phyloP scores from a whole-genome alignment of 2,797 vertebrate species.

The Synaphobranchus kaupii region DNA sequence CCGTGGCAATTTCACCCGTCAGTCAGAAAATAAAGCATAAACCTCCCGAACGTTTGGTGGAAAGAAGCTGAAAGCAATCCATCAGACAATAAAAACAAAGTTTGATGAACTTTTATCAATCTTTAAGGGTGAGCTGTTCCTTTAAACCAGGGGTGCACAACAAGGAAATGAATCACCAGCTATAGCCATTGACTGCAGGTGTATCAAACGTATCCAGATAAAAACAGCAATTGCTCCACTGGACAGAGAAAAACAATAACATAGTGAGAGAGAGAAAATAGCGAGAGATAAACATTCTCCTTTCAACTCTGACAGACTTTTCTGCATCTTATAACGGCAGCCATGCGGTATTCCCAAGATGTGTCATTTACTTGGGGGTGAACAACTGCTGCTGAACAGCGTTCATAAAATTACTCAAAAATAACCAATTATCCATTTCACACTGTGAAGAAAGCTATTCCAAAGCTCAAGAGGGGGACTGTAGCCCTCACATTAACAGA shows the following conservation, averaged over 20 bases:
- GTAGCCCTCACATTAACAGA: constrained; percentile 67
- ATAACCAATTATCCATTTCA: constrained; percentile 79
- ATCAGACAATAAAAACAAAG: too few relatives aligned
- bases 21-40: too few relatives aligned
- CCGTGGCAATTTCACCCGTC: too few relatives aligned
- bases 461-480: constrained; percentile 64
- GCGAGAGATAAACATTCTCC: constrained; percentile 43
- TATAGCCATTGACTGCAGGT: too few relatives aligned
- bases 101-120: too few relatives aligned
- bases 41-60: too few relatives aligned
- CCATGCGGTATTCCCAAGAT: constrained; percentile 72
- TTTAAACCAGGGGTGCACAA: too few relatives aligned
- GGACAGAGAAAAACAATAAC: neutral
- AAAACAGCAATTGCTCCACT: neutral
- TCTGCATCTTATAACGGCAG: constrained; percentile 33
- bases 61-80: too few relatives aligned
- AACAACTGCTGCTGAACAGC: constrained; percentile 75
- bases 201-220: too few relatives aligned
- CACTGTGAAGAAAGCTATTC: constrained; percentile 65
- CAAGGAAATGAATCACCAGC: too few relatives aligned
- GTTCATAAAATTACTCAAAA: constrained; percentile 76
- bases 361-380: constrained; percentile 73
- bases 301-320: constrained; percentile 56
- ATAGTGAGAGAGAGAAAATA: neutral
- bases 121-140: too few relatives aligned